Evolutionary conservation across 2,888 invertebrate genomes (phyloP).

Genomic region (Pachymerium ferrugineum): DNA sequence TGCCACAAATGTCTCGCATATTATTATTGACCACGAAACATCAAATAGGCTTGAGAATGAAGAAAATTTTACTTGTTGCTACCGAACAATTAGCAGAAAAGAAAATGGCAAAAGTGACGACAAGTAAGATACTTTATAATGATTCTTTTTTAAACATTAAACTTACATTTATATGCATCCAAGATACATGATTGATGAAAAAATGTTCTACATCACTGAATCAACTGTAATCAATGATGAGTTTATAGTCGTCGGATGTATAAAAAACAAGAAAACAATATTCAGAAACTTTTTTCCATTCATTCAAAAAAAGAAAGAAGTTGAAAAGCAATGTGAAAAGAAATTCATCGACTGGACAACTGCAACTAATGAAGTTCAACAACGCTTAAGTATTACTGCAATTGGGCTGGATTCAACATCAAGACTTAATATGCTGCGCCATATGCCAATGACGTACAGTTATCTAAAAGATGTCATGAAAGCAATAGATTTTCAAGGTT

Average conservation of each 20-base stretch:
- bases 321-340: background rate
- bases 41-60: too few species aligned
- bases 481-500: constrained; percentile 69
- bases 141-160: too few species aligned
- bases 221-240: background rate
- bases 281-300: background rate
- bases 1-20: too few species aligned
- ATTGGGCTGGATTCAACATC: constrained; percentile 83
- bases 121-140: too few species aligned
- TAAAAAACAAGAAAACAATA: background rate
- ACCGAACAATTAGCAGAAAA: too few species aligned
- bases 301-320: constrained; percentile 8
- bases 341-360: background rate
- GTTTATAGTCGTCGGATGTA: background rate
- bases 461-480: constrained; percentile 60
- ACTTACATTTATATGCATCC: too few species aligned
- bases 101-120: too few species aligned
- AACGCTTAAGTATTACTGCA: constrained; percentile 61
- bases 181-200: too few species aligned
- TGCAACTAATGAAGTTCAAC: background rate
- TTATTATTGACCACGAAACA: too few species aligned
- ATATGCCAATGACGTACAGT: constrained; percentile 65
- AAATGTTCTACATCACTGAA: too few species aligned
- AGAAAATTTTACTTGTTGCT: too few species aligned
- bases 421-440: constrained; percentile 65